Evolutionary conservation across 2,113 vertebrate genomes (phyloP).

Genomic region (Pleuronectes platessa): DNA sequence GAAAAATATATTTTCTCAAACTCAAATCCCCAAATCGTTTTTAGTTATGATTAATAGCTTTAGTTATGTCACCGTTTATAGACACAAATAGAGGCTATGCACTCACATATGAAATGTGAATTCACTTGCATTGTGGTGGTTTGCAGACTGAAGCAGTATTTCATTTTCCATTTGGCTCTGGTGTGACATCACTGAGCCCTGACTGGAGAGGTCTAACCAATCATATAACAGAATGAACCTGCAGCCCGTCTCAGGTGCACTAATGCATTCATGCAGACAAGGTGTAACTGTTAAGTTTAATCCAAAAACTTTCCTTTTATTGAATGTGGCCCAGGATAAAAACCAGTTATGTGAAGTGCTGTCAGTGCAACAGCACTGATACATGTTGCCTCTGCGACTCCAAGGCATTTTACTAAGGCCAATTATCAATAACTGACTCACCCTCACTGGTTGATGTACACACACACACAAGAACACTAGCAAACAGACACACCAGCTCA

Average conservation of each 20-base stretch:
- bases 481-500: slow-evolving; percentile 21
- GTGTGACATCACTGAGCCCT: slow-evolving; percentile 3
- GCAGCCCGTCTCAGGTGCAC: neutral
- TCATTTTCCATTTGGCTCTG: neutral
- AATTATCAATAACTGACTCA: slow-evolving; percentile 29
- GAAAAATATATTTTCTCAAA: too few relatives aligned
- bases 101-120: too few relatives aligned
- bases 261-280: slow-evolving; percentile 4
- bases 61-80: too few relatives aligned
- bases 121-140: too few relatives aligned
- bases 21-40: too few relatives aligned
- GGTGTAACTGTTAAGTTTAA: slow-evolving; percentile 3
- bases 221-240: slow-evolving; percentile 7
- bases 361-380: neutral
- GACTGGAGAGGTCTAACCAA: neutral
- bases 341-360: slow-evolving; percentile 17
- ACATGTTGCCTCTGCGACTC: neutral
- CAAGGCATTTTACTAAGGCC: slow-evolving; percentile 24
- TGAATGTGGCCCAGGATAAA: slow-evolving; percentile 1
- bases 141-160: too few relatives aligned
- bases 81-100: too few relatives aligned
- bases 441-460: slow-evolving; percentile 22
- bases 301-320: neutral
- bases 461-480: slow-evolving; percentile 1
- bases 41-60: too few relatives aligned